phyloP scores from a whole-genome alignment of 2,797 vertebrate genomes.

The Myiotriccus ornatus region DNA sequence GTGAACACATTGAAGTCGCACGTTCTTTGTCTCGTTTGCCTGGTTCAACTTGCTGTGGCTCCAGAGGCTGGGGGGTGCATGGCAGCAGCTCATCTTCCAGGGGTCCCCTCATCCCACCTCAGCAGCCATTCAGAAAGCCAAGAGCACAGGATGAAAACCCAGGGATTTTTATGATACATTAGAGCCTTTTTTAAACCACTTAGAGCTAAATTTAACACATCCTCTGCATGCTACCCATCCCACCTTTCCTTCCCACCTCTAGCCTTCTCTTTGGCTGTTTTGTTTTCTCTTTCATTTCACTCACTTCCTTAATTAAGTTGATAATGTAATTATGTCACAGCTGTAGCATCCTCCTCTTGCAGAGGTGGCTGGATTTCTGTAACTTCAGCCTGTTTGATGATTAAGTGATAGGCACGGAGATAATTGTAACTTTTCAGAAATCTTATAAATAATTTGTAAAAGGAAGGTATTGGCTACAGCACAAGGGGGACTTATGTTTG shows the following conservation, averaged over 20 bases:
- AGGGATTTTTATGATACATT: constrained; percentile 18
- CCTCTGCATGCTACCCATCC: constrained; percentile 53
- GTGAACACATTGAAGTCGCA: neutral
- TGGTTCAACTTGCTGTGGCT: neutral
- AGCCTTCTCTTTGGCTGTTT: constrained; percentile 62
- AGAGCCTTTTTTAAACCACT: constrained; percentile 61
- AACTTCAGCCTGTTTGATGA: constrained; percentile 64
- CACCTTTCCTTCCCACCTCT: constrained; percentile 65
- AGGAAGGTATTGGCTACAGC: neutral
- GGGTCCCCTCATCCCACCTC: neutral
- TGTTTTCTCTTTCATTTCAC: constrained; percentile 66
- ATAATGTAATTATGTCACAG: constrained; percentile 72
- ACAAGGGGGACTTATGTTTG: neutral
- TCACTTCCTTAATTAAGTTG: constrained; percentile 73
- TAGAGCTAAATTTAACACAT: constrained; percentile 69
- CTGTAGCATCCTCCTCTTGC: constrained; percentile 70
- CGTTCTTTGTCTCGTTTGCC: neutral
- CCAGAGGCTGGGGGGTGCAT: neutral
- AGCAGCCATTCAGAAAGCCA: neutral
- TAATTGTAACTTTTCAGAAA: constrained; percentile 64
- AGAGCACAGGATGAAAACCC: constrained; percentile 20
- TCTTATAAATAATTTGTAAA: constrained; percentile 5
- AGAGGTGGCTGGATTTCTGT: constrained; percentile 65
- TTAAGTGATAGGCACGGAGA: constrained; percentile 47
- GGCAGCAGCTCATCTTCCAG: neutral